phyloP scores from a whole-genome alignment of 2,888 invertebrate genomes.

The Parelbella ahira region DNA sequence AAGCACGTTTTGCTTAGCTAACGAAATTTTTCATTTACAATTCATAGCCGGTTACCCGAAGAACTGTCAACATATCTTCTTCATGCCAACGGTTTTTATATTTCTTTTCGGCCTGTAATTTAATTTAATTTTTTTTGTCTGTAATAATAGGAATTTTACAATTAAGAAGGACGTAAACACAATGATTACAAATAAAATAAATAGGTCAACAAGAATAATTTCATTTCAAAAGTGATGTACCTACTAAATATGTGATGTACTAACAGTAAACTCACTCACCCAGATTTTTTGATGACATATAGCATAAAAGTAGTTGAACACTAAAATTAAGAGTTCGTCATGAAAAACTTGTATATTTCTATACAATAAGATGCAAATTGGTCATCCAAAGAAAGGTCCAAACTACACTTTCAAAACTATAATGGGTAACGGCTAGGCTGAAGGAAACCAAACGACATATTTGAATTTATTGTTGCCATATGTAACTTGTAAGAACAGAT shows the following conservation, averaged over 20 bases:
- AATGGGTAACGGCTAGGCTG: not conserved
- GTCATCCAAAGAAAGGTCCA: no score
- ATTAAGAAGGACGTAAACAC: no score
- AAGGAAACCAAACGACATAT: slow-evolving; percentile 10
- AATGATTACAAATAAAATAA: no score
- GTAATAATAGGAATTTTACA: slow-evolving; percentile 1
- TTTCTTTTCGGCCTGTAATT: slow-evolving; percentile 5
- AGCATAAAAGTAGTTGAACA: no score
- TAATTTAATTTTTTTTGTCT: not conserved
- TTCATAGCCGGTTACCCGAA: slow-evolving; percentile 28
- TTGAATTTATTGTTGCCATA: slow-evolving; percentile 15
- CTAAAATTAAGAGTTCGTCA: not conserved
- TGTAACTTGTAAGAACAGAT: no score
- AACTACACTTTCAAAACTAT: slow-evolving; percentile 3
- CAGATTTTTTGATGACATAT: no score
- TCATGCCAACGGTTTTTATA: slow-evolving; percentile 7
- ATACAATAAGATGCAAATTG: no score
- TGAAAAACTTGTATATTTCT: no score
- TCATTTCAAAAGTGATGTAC: no score
- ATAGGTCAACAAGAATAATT: no score
- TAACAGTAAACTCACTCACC: no score
- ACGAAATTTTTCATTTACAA: slow-evolving; percentile 28
- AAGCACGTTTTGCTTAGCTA: slow-evolving; percentile 10
- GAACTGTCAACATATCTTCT: slow-evolving; percentile 35
- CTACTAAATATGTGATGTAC: no score